Percentiles rank a stretch among this genome's conserved stretches.
Evolutionary conservation across 1,140 invertebrate genomes (phyloP).

Genomic region (Anthonomus grandis): DNA sequence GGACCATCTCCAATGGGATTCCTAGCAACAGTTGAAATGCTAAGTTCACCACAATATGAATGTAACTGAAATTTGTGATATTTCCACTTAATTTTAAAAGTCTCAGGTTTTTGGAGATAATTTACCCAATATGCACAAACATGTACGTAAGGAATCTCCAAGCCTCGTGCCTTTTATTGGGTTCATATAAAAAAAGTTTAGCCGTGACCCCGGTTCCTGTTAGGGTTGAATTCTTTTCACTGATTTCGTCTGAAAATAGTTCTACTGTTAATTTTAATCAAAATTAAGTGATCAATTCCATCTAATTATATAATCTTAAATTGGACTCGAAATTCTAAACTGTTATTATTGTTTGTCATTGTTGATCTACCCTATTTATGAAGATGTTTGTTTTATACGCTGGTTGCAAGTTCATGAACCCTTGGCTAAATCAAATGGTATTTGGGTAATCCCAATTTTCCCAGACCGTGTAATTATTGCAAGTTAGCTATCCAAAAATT

Average conservation of each 20-base stretch:
- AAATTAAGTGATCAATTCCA: neutral
- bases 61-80: constrained; percentile 54
- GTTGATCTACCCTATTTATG: too few relatives aligned
- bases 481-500: too few relatives aligned
- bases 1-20: constrained; percentile 92
- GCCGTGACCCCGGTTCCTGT: constrained; percentile 46
- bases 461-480: too few relatives aligned
- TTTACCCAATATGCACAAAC: constrained; percentile 89
- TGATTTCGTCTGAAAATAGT: constrained; percentile 16
- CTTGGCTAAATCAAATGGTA: too few relatives aligned
- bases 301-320: too few relatives aligned
- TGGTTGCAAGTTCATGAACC: too few relatives aligned
- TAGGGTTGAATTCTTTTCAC: constrained; percentile 26
- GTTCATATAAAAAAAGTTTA: constrained; percentile 31
- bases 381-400: too few relatives aligned
- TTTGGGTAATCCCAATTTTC: too few relatives aligned
- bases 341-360: too few relatives aligned
- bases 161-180: constrained; percentile 77
- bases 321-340: too few relatives aligned
- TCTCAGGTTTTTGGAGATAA: constrained; percentile 23
- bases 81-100: constrained; percentile 36
- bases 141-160: constrained; percentile 87
- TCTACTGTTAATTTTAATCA: neutral
- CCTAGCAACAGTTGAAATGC: constrained; percentile 89
- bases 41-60: constrained; percentile 86